Evolutionary conservation across 2,888 invertebrate species (phyloP), one percentile per base, ranked within the genome.

Genomic region (Pyralis farinalis): DNA sequence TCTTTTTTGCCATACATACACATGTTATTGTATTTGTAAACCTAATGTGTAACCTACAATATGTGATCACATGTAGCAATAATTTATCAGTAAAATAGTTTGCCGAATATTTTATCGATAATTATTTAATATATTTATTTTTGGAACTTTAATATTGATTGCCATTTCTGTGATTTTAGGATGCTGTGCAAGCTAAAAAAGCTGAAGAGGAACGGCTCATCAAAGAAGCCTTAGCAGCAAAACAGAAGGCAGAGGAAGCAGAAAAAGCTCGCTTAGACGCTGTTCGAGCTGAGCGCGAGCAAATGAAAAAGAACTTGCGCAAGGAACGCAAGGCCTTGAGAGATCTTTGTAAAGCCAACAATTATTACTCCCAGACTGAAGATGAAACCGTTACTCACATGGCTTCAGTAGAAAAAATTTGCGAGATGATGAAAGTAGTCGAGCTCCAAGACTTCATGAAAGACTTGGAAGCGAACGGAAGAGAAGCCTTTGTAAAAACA

Each of bases 321-420:
- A 97, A 96, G 65, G 97, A 98, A 73, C 91, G 95, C 8, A 98
- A 98, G 77, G 79, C 91, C 0, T 82, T 97, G 3, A 80, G 97
- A 35, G 96, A 96, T 64, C 73, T 93, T 29, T 95, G 95, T 63
- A 96, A 96, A 88, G 91, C 93, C 3, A 93, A 94, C 55, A 93
- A 96, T 73, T 98, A 97, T 71, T 98, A 94, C 75, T 84, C 93
- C 4, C 88, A 37, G 63, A 91, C 91, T 61, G 93, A 94, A 9
- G 91, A 92, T 12, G 95, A 96, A 71, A 91, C 91, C 44, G 91
- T 98, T 1, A 86, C 91, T 34, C 93, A 97, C 65, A 96, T 98
- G 95, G 94, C 96, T 29, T 95, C 95, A n/a, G 92, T 97, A 1
- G 98, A 99, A 69, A 95, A 95, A 75, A 91, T 98, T 37, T 97